phyloP scores from a whole-genome alignment of 2,113 vertebrate species.

The Salminus brasiliensis region DNA sequence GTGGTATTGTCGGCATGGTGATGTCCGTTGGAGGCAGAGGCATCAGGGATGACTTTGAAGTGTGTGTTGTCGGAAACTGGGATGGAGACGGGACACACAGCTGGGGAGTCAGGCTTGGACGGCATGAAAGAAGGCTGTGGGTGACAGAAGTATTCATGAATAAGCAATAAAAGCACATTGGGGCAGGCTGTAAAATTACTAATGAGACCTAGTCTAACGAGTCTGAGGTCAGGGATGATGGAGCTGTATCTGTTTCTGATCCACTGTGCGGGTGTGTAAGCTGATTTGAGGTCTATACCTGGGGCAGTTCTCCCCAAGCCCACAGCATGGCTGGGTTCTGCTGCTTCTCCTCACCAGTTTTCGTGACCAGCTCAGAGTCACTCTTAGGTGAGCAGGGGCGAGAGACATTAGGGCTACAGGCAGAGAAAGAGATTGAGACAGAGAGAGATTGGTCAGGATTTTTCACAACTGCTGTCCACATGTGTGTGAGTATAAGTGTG shows the following conservation, averaged over 20 bases:
- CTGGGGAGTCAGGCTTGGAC: conserved; percentile 66
- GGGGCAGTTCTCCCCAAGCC: conserved; percentile 94
- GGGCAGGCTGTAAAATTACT: too few species aligned
- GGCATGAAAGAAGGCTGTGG: conserved; percentile 68
- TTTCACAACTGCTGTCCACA: too few species aligned
- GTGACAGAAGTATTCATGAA: background rate
- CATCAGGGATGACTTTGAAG: conserved; percentile 80
- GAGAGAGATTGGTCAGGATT: background rate
- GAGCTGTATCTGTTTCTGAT: background rate
- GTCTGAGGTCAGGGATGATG: background rate
- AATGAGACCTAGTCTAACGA: too few species aligned
- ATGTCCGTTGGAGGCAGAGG: conserved; percentile 26
- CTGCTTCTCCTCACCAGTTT: conserved; percentile 68
- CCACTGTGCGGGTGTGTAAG: background rate
- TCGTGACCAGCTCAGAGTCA: conserved; percentile 90
- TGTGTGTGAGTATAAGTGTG: background rate
- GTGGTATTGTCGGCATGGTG: background rate
- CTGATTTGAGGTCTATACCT: conserved; percentile 81
- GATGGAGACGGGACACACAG: conserved; percentile 72
- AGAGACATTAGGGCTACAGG: conserved; percentile 70
- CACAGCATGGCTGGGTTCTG: conserved; percentile 88
- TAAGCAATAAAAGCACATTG: background rate
- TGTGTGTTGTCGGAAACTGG: conserved; percentile 82
- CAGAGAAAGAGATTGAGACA: conserved; percentile 9
- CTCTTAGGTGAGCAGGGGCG: conserved; percentile 90